Conservation (phyloP, 2,113 vertebrate genomes). For the Microtus oregoni region DNA sequence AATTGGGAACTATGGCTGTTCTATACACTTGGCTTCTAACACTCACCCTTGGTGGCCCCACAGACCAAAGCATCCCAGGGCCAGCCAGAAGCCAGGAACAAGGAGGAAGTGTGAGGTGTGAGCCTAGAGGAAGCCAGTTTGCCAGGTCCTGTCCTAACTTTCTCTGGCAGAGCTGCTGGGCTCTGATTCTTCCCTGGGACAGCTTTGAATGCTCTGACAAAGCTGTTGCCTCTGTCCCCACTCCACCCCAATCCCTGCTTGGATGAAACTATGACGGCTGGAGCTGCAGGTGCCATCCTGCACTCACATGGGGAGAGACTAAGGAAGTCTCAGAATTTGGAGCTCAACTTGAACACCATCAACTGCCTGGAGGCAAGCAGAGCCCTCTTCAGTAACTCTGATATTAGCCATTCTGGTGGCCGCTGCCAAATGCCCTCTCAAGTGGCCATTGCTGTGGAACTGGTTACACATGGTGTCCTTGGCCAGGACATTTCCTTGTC, state of each 20-base stretch:
- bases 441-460: background rate
- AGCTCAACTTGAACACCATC: background rate
- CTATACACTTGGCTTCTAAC: background rate
- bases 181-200: background rate
- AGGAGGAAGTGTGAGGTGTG: background rate
- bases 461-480: rapidly evolving
- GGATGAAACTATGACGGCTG: background rate
- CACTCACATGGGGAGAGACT: background rate
- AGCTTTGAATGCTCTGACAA: background rate
- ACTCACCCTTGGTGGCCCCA: background rate
- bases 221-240: background rate
- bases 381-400: background rate
- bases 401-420: background rate
- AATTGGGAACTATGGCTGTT: background rate
- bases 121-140: background rate
- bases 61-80: background rate
- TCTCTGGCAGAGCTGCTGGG: background rate
- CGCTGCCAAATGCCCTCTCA: background rate
- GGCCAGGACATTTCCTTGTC: rapidly evolving
- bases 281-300: background rate
- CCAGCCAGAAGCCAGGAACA: background rate
- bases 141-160: background rate
- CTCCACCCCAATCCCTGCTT: background rate
- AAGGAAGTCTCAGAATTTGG: background rate
- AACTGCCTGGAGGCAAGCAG: background rate